Base-by-base conservation (phyloP, 2,888 invertebrate genomes). In the Acanthoscelides obtectus region DNA sequence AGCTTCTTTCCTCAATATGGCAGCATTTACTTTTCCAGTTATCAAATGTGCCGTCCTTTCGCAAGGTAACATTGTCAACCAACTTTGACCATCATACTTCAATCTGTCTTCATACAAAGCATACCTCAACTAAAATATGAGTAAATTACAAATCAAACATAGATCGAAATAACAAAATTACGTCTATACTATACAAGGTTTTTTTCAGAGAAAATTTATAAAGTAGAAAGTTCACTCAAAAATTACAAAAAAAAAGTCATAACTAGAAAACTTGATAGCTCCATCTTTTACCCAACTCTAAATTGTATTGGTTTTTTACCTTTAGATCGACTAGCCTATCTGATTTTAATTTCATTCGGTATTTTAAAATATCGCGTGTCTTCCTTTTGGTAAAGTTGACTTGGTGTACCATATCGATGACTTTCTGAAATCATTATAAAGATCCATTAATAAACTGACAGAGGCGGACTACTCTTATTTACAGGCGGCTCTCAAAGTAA, bases 301-400 rank as follows among this genome's bases (percentile, higher is more conserved):
- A n/a, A n/a, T n/a, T n/a, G n/a, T n/a, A n/a, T n/a, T n/a, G 25
- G 20, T 22, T 6, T 72, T 45, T 69, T 84, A 90, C 91, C 87
- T 91, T 90, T 25, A 89, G 84, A 67, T 87, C 82, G 12, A 89
- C 88, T 78, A 91, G 87, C 73, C 84, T 85, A 76, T 90, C 88
- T 84, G 90, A 89, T 82, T 88, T 90, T 79, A 87, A 87, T 75
- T 88, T 88, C 82, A 90, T 90, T 19, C 87, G 86, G 72, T 89
- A 90, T 75, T 86, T 83, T 21, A 92, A 86, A 73, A 88, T 86
- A 78, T 92, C 91, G 22, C 91, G 83, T 75, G 89, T 88, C 79
- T 91, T 90, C 67, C 90, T 86, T 79, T 89, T 89, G 69, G 88
- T 87, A 74, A 90, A 90, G 80, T 89, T 90, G 75, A 90, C 89